These are phyloP conservation scores for Tolmerus cingulatus DNA, from an alignment of 2,888 invertebrate genomes.

Conservation along the genomic window DNA sequence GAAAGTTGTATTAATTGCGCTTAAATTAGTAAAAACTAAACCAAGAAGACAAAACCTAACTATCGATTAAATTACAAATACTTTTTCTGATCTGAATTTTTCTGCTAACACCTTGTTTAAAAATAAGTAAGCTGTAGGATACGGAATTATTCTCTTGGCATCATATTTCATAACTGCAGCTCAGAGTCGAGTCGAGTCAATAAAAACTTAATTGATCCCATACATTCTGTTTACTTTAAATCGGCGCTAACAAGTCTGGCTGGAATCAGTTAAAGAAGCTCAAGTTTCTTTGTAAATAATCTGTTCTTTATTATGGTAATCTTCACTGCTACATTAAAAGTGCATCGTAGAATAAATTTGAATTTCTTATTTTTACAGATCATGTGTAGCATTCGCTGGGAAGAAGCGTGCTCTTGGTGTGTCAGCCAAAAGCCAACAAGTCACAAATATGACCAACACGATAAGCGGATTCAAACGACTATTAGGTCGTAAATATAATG, in stretches of 20 bases:
- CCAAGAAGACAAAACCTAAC: too few species aligned
- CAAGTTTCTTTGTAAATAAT: neutral
- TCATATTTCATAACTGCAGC: neutral
- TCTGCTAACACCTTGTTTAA: neutral
- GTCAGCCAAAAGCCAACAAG: conserved; percentile 95
- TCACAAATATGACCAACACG: conserved; percentile 97
- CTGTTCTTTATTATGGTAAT: neutral
- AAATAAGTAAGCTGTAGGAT: neutral
- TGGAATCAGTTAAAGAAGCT: neutral
- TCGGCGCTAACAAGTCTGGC: neutral
- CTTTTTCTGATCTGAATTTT: too few species aligned
- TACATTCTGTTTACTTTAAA: neutral
- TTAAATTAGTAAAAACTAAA: too few species aligned
- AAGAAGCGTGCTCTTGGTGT: conserved; percentile 94
- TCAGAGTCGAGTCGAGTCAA: neutral
- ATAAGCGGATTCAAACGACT: conserved; percentile 92
- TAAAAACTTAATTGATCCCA: neutral
- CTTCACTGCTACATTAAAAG: neutral
- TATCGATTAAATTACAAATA: too few species aligned
- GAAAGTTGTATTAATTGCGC: too few species aligned
- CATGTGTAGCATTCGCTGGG: conserved; percentile 94
- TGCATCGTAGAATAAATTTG: neutral
- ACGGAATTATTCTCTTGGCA: neutral
- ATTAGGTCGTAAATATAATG: conserved; percentile 87
- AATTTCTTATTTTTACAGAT: conserved; percentile 68